Conservation (phyloP, 1,140 invertebrate genomes). For the Musca domestica region DNA sequence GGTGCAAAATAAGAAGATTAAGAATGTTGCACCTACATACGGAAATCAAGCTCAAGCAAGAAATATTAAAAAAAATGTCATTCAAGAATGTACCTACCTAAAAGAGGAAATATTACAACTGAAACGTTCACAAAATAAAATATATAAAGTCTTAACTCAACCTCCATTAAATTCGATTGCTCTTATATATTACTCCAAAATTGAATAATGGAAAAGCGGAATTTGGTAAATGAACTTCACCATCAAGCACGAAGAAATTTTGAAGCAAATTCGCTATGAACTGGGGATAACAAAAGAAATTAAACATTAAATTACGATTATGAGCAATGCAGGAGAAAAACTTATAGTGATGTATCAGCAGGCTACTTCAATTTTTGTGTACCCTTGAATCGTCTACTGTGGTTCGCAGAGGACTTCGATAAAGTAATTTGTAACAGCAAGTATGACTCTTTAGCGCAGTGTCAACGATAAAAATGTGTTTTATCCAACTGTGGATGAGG, state of each 20-base stretch:
- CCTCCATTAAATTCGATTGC: too few relatives aligned
- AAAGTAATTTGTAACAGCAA: constrained; percentile 54
- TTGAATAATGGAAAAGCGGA: too few relatives aligned
- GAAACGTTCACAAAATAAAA: too few relatives aligned
- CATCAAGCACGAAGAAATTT: background rate
- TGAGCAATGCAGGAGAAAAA: background rate
- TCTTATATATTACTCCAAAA: too few relatives aligned
- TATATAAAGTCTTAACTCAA: too few relatives aligned
- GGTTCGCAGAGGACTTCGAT: constrained; percentile 56
- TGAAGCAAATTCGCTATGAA: constrained; percentile 53
- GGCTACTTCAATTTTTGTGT: constrained; percentile 50
- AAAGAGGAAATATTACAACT: too few relatives aligned
- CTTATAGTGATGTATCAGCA: background rate
- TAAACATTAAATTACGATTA: constrained; percentile 26
- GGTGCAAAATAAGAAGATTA: constrained; percentile 49
- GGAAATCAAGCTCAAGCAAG: background rate
- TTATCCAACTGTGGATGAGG: constrained; percentile 16
- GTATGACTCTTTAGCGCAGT: constrained; percentile 52
- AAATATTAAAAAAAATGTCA: background rate
- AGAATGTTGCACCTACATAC: constrained; percentile 40
- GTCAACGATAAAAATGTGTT: constrained; percentile 35
- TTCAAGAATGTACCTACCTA: background rate
- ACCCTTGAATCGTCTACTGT: constrained; percentile 49
- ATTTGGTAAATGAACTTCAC: too few relatives aligned
- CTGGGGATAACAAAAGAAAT: constrained; percentile 52